Evolutionary conservation across 2,888 invertebrate species (phyloP).

Genomic region (Rhingia rostrata): DNA sequence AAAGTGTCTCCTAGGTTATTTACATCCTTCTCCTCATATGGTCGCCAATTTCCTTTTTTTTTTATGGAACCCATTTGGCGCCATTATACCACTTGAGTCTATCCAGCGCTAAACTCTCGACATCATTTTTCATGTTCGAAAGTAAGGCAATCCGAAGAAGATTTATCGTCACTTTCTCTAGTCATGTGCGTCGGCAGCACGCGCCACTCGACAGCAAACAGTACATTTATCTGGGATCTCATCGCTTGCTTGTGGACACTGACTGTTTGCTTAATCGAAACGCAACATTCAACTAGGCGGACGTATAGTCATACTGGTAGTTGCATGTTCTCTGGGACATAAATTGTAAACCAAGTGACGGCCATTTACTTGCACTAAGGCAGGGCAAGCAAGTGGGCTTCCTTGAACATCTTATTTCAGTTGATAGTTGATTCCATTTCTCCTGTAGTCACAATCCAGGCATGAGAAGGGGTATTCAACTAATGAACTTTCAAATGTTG

Average conservation of each 20-base stretch:
- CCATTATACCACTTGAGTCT: conserved; percentile 41
- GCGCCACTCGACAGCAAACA: conserved; percentile 16
- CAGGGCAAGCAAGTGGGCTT: too few relatives aligned
- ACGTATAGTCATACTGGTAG: conserved; percentile 14
- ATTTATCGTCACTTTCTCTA: conserved; percentile 69
- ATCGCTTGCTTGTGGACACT: conserved; percentile 53
- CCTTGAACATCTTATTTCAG: too few relatives aligned
- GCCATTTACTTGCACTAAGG: background rate
- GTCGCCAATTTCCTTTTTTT: too few relatives aligned
- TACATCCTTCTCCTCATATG: background rate
- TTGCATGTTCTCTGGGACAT: background rate
- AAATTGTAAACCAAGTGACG: conserved; percentile 22
- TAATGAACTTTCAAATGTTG: too few relatives aligned
- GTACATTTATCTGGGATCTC: conserved; percentile 45
- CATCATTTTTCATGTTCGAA: conserved; percentile 19
- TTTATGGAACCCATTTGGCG: conserved; percentile 35
- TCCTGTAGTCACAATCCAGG: too few relatives aligned
- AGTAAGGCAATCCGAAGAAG: conserved; percentile 35
- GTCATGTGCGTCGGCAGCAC: background rate
- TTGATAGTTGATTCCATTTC: too few relatives aligned
- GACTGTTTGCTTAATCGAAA: conserved; percentile 60
- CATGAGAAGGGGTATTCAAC: too few relatives aligned
- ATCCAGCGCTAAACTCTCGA: conserved; percentile 25
- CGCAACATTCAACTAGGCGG: conserved; percentile 12
- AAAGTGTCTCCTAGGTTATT: too few relatives aligned